Evolutionary conservation across 2,888 invertebrate genomes (phyloP), one percentile per base, ranked within the genome.

Genomic region (Drosophila stalkeri): DNA sequence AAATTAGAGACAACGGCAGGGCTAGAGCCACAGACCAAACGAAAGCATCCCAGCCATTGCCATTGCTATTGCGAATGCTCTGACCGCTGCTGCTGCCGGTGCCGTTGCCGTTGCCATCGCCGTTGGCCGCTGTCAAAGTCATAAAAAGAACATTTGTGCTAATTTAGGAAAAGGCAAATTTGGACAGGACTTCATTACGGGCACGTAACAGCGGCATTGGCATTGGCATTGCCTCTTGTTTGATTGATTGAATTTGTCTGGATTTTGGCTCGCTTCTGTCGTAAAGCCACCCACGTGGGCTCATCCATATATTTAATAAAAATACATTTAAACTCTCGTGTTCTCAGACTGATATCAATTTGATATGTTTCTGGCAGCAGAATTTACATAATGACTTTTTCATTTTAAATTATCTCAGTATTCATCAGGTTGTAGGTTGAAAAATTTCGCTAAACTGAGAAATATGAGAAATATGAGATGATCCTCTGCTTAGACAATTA

Each of bases 141-240:
- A 89, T 91, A 83, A 90, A 91, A 90, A 82, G 89, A 77, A 90
- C 87, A 90, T 90, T 90, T 91, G 90, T 87, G 90, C 91, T 85
- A 89, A 90, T 90, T 91, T 90, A 80, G 85, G 83, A 85, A 85
- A 90, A 86, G 84, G 90, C 80, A 89, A 91, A 90, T 89, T 89
- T 86, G 82, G 85, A 85, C 81, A 83, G 86, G 78, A 91, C 91
- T 90, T 91, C 91, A 91, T 90, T 90, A 91, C 77, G 88, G 77
- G 75, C 75, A 83, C 86, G 75, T 88, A 83, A 77, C 77, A 71
- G 89, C 77, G 72, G 89, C 72, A 84, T 86, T 88, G 90, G 89
- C 72, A 84, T 86, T 88, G 90, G 75, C 80, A 86, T 89, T 89
- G 81, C 89, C 67, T 75, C 73, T 74, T 79, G 83, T 81, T 89